These are phyloP conservation scores for Callorhinus ursinus DNA, from an alignment of 2,113 vertebrate genomes.

Conservation along the genomic window DNA sequence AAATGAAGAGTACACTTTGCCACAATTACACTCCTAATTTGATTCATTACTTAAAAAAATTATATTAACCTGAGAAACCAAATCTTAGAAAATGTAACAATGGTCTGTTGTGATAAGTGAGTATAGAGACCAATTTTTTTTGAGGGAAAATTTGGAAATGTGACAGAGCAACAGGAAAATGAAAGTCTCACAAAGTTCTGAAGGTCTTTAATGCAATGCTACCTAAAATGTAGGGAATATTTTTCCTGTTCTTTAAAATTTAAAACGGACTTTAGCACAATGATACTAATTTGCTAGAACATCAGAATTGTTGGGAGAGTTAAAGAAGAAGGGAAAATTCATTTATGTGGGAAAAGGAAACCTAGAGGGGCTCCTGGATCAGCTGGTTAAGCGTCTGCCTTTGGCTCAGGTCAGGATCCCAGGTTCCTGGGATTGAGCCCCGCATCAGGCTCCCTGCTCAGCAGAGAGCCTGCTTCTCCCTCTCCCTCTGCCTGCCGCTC, in stretches of 20 bases:
- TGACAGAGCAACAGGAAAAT: neutral
- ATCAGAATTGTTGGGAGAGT: neutral
- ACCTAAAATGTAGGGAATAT: neutral
- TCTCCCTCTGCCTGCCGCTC: too few relatives aligned
- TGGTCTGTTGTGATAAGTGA: neutral
- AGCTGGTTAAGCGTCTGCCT: too few relatives aligned
- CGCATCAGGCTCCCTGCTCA: too few relatives aligned
- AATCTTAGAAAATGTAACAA: neutral
- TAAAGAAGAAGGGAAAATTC: neutral
- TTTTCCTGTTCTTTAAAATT: neutral
- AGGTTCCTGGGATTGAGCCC: too few relatives aligned
- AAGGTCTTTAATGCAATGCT: neutral
- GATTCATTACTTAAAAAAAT: neutral
- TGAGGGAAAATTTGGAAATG: neutral
- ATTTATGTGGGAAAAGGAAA: neutral
- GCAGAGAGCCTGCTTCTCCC: too few relatives aligned
- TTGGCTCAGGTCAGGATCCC: too few relatives aligned
- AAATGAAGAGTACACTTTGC: slow-evolving; percentile 59
- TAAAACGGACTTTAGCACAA: neutral
- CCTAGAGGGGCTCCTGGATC: neutral
- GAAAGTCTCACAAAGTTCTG: neutral
- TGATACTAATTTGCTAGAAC: neutral
- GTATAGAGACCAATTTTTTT: neutral
- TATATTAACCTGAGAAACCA: neutral
- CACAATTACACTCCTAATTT: neutral